phyloP scores from a whole-genome alignment of 2,797 vertebrate species.

The Lophura swinhoii region DNA sequence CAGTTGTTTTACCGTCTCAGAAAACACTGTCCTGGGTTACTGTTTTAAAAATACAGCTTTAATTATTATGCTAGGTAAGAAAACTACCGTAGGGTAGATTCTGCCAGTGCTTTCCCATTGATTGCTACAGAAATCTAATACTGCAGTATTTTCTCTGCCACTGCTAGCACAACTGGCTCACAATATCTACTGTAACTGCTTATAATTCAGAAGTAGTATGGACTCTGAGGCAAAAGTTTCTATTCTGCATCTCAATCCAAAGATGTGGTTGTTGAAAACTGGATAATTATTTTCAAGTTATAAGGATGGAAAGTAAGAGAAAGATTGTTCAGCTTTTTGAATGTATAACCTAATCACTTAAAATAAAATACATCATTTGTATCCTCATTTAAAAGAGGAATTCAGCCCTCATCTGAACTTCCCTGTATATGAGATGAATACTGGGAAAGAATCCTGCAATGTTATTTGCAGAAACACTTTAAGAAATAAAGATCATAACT shows the following conservation, averaged over 20 bases:
- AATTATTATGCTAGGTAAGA: constrained; percentile 36
- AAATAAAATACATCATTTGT: not conserved
- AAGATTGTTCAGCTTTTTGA: not conserved
- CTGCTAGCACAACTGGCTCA: not conserved
- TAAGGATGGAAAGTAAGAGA: not conserved
- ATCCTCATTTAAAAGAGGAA: not conserved
- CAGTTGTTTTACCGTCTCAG: constrained; percentile 11
- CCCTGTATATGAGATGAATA: not conserved
- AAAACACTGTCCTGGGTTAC: not conserved
- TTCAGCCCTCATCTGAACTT: not conserved
- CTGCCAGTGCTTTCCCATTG: constrained; percentile 35
- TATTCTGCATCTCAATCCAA: not conserved
- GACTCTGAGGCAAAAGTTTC: not conserved
- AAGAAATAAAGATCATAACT: too few species aligned
- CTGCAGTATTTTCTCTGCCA: constrained; percentile 13
- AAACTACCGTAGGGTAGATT: constrained; percentile 10
- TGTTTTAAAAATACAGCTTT: constrained; percentile 13
- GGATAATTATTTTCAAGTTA: not conserved
- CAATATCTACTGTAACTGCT: constrained; percentile 21
- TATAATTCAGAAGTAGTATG: constrained; percentile 26
- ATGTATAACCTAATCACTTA: not conserved
- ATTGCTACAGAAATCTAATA: constrained; percentile 38
- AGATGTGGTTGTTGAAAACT: not conserved
- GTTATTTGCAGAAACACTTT: not conserved
- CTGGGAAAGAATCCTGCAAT: not conserved